Base-by-base conservation (phyloP, 2,113 vertebrate species). In the Stercorarius parasiticus region DNA sequence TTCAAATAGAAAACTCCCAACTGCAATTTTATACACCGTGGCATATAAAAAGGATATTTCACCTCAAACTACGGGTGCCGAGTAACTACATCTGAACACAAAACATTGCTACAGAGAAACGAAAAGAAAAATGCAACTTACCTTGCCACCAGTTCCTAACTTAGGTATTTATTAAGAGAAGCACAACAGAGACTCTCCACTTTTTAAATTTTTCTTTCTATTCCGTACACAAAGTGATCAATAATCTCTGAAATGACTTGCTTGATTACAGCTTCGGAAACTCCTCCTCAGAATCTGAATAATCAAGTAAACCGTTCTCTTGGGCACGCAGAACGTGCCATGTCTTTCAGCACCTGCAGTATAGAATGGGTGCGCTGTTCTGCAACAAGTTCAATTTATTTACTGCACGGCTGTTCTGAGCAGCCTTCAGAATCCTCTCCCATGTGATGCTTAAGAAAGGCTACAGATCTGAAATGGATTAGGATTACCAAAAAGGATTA, bases 401-500 rank as follows among this genome's bases (percentile, higher is more conserved):
- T 86, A 69, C 91, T 89, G 80, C 89, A 59, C 52, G 11, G 47
- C 77, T 82, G 77, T 43, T 72, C n/a, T 53, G 59, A 92, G 70
- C 70, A 82, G 82, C 55, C 27, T 90, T 74, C 90, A 78, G 81
- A 83, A 70, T 62, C 94, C 80, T 82, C 61, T 82, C 47, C 38
- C 93, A 96, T 36, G 62, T 83, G 94, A 96, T 59, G 19, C 82
- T 64, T 91, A 97, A 95, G 92, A 95, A 91, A 86, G 56, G 67
- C 88, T 76, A 40, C 43, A 65, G 79, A 65, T 58, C 78, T 93
- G 69, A 69, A 90, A 84, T 34, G 93, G 97, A 95, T 96, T 96
- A 96, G 92, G 90, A 83, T 96, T 94, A 92, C 52, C 19, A 14
- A 40, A 58, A 69, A 56, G 86, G 92, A 94, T 96, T 92, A 97